Base-by-base conservation (phyloP, 2,797 vertebrate genomes). In the Rhinatrema bivittatum region DNA sequence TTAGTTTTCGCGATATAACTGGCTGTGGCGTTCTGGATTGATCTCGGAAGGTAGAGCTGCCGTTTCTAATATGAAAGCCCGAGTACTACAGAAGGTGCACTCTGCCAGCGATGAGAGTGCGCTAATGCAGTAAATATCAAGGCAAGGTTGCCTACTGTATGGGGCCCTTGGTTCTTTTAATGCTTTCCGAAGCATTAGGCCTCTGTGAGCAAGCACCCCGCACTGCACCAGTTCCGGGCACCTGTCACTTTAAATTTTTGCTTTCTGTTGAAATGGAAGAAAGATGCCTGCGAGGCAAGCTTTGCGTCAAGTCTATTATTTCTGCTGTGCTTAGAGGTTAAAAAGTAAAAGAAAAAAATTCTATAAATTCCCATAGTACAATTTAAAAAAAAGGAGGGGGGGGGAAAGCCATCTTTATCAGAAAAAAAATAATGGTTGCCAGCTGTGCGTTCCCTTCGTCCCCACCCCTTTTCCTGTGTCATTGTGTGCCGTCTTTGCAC, bases 241-340 rank as follows among this genome's bases (percentile, higher is more conserved):
- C 45, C 62, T 59, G 76, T 70, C 69, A 42, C 30, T 46, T 60
- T 62, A 34, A 36, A 70, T 66, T 70, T 66, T 51, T 50, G 65
- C 43, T 29, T 68, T 34, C 24, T 19, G 9, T 6, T 25, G 41
- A 46, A 28, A 54, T 36, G 48, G 37, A 62, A 59, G 39, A 50
- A 53, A 57, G 48, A 44, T 51, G 36, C 22, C 14, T 1, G 0
- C 5, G 12, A n/a, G n/a, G n/a, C 13, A 8, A 36, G 35, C 36
- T 61, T 46, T 15, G 16, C 18, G 10, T 37, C 39, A 42, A n/a
- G 27, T 38, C 25, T 8, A 0, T 48, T 12, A 16, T 21, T 48
- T 42, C 42, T 56, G 61, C 51, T 57, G 41, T 48, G 18, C 34
- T 34, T 33, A 3, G 13, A 7, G 31, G 34, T 27, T 20, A n/a